Conservation (phyloP, 2,888 invertebrate species). For the Eilema griseolum region DNA sequence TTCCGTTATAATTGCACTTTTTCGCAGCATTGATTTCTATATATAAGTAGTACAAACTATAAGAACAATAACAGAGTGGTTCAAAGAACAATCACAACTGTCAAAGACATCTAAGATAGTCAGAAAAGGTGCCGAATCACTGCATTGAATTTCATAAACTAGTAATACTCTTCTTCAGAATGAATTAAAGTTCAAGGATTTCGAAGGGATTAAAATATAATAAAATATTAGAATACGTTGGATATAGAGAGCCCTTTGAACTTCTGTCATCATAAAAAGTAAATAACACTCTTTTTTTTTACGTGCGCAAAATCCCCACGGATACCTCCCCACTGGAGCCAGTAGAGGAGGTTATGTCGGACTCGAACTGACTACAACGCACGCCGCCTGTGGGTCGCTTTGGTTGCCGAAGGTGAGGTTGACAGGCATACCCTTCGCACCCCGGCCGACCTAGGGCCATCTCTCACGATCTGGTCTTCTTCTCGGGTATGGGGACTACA, state of each 20-base stretch:
- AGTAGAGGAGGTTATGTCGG: no score
- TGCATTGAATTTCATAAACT: neutral
- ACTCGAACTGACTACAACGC: no score
- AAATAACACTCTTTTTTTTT: no score
- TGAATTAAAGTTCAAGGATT: neutral
- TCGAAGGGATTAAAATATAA: neutral
- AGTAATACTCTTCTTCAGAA: neutral
- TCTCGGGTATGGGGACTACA: no score
- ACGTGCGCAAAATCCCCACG: no score
- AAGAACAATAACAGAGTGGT: neutral
- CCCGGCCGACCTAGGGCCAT: no score
- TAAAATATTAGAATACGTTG: neutral
- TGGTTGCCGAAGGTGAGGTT: no score
- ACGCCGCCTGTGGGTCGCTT: no score
- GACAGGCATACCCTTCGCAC: no score
- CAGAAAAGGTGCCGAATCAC: neutral
- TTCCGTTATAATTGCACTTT: neutral
- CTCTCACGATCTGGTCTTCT: no score
- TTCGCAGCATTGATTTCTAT: neutral
- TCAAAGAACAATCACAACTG: neutral
- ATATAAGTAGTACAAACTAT: neutral
- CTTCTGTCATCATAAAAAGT: neutral
- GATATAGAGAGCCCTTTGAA: neutral
- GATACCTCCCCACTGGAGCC: no score
- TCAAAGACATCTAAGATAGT: neutral